Evolutionary conservation across 2,888 invertebrate genomes (phyloP), one percentile per base, ranked within the genome.

Genomic region (Aspidiotus rigidus): DNA sequence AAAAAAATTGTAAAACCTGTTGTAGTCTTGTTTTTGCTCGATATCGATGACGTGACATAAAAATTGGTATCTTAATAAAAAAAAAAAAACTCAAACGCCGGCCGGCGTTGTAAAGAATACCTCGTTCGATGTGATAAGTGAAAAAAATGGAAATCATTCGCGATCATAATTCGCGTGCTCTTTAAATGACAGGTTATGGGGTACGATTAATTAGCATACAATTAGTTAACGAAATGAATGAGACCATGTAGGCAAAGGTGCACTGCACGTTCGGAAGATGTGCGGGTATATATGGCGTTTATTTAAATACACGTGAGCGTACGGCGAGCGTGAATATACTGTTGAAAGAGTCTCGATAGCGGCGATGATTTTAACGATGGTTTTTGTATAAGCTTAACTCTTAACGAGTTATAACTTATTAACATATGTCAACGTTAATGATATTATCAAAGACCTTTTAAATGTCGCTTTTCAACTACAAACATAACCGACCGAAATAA

Each of bases 371-470:
- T 13, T n/a, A 49, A 11, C 11, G 49, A 49, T n/a, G n/a, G 49
- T 13, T 49, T 49, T 49, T 49, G 49, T 13, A 54, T 53, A 63
- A 49, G 53, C 49, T 63, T 63, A 28, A 54, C 63, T 63, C 40
- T 54, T 63, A 63, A 63, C 63, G 63, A 63, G 54, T 63, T 63
- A 63, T 63, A n/a, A 63, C 53, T 39, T 40, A 64, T 64, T 64
- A 64, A 64, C 64, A 64, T 64, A 64, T 41, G 64, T 64, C 64
- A 64, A 64, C 64, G 54, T 56, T 57, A 64, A 64, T 55, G 64
- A 64, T 64, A 64, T 56, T 56, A 64, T 64, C 64, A 56, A 64
- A 64, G 56, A 56, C 63, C 40, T 64, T 41, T 64, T 39, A 39
- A 16, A 16, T 17, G 56, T 56, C 56, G 56, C 56, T 56, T 56